These are phyloP conservation scores for Trichoplusia ni DNA, from an alignment of 1,140 invertebrate genomes.

Conservation along the genomic window DNA sequence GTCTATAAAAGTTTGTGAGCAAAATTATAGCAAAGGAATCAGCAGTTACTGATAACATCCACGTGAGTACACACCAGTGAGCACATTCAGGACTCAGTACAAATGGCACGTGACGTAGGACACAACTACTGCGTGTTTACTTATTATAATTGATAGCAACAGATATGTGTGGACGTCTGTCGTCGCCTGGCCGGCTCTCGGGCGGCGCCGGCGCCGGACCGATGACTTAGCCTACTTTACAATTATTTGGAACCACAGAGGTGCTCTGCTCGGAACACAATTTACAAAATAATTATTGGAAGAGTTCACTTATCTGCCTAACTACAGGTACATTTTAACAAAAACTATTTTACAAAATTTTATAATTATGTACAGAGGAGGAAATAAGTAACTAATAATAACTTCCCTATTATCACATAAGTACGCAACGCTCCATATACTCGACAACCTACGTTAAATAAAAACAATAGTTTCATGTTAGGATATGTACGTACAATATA, in stretches of 20 bases:
- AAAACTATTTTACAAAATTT: conserved; percentile 44
- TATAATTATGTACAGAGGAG: conserved; percentile 67
- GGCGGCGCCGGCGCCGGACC: not conserved
- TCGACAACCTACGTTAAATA: conserved; percentile 55
- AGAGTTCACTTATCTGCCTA: conserved; percentile 45
- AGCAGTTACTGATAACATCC: not conserved
- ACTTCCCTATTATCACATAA: conserved; percentile 78
- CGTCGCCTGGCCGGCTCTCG: not conserved
- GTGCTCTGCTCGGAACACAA: conserved; percentile 40
- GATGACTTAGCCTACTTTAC: conserved; percentile 23
- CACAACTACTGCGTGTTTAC: conserved; percentile 9
- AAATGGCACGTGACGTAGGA: conserved; percentile 27
- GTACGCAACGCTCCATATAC: conserved; percentile 67
- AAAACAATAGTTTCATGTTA: conserved; percentile 62
- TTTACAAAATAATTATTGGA: conserved; percentile 46
- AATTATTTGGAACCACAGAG: conserved; percentile 34
- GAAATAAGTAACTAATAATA: conserved; percentile 72
- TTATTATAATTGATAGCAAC: conserved; percentile 7
- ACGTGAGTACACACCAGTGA: conserved; percentile 13
- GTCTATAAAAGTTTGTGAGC: conserved; percentile 21
- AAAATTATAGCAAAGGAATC: conserved; percentile 17
- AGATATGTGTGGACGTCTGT: conserved; percentile 11
- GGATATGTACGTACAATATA: conserved; percentile 63
- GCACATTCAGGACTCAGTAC: not conserved
- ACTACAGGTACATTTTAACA: conserved; percentile 46